These are phyloP conservation scores for Ataeniobius toweri DNA, from an alignment of 2,797 vertebrate genomes.

Conservation along the genomic window DNA sequence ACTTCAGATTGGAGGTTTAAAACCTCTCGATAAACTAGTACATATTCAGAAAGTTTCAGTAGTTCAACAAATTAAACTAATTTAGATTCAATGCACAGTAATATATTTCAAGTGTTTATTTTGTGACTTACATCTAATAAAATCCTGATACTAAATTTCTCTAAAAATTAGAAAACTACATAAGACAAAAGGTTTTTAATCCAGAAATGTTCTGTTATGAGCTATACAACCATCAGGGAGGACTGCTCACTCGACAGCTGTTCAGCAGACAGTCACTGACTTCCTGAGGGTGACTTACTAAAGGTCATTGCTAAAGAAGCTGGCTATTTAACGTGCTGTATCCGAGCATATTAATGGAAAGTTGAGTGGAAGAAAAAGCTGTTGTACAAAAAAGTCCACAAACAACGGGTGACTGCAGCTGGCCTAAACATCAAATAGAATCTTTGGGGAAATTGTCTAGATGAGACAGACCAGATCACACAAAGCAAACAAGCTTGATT, in stretches of 20 bases:
- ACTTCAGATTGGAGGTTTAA: background rate
- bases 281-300: background rate
- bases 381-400: background rate
- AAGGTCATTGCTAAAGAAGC: background rate
- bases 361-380: background rate
- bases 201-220: background rate
- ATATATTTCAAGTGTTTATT: background rate
- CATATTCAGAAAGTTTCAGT: background rate
- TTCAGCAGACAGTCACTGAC: background rate
- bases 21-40: background rate
- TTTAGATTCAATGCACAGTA: background rate
- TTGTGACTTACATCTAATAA: background rate
- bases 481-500: no score
- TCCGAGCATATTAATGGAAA: background rate
- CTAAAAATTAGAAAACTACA: background rate
- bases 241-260: background rate
- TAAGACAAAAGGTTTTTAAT: background rate
- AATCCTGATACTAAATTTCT: background rate
- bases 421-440: background rate
- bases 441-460: background rate
- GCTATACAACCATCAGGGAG: background rate
- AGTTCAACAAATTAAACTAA: no score
- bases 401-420: background rate
- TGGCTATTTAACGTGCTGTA: background rate
- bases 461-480: no score